These are phyloP conservation scores for Camptogramma bilineatum DNA, from an alignment of 2,888 invertebrate genomes.

Conservation along the genomic window DNA sequence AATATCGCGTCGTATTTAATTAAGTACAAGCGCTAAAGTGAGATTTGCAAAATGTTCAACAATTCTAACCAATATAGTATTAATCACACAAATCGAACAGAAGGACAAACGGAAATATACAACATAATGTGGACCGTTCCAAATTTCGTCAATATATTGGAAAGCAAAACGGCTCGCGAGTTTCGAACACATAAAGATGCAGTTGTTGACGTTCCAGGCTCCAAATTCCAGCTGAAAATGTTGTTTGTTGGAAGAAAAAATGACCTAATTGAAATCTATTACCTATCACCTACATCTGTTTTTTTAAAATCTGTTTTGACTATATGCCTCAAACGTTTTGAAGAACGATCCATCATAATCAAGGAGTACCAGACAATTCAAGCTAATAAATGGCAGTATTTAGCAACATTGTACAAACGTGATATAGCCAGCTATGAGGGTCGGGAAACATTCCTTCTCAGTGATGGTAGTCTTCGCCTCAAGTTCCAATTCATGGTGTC, in stretches of 20 bases:
- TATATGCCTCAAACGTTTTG: constrained; percentile 73
- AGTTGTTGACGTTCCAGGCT: constrained; percentile 50
- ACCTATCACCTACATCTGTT: constrained; percentile 68
- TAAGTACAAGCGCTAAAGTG: neutral
- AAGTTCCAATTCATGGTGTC: constrained; percentile 78
- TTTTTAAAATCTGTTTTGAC: constrained; percentile 74
- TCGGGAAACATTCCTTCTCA: constrained; percentile 66
- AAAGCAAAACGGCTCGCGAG: constrained; percentile 68
- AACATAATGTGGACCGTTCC: constrained; percentile 77
- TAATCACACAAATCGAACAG: constrained; percentile 54
- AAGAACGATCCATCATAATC: constrained; percentile 74
- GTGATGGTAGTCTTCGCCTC: constrained; percentile 72
- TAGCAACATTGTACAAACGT: constrained; percentile 72
- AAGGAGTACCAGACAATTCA: constrained; percentile 76
- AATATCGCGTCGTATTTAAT: too few species aligned
- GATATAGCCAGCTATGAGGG: constrained; percentile 70
- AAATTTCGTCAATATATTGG: constrained; percentile 67
- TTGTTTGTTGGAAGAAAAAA: constrained; percentile 73
- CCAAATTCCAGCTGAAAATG: constrained; percentile 75
- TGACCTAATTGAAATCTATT: constrained; percentile 77
- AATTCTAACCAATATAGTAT: constrained; percentile 26
- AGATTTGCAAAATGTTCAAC: constrained; percentile 15
- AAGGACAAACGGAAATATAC: constrained; percentile 75
- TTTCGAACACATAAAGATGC: constrained; percentile 68
- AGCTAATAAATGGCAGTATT: constrained; percentile 78